These are phyloP conservation scores for Hyalella azteca DNA, from an alignment of 2,888 invertebrate species.

Conservation along the genomic window DNA sequence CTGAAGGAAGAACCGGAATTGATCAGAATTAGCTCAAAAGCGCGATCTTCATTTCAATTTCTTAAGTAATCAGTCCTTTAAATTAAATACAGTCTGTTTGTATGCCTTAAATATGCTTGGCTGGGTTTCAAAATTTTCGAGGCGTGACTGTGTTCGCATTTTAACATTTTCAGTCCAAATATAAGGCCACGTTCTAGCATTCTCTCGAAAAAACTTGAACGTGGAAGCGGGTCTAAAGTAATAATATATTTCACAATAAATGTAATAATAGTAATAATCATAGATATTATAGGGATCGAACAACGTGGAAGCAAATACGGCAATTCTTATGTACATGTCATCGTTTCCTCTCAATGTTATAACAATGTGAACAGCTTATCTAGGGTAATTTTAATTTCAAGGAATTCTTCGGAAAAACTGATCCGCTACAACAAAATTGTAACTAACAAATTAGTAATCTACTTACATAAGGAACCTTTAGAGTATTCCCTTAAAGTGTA, in stretches of 20 bases:
- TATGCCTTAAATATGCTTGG: too few relatives aligned
- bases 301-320: constrained; percentile 35
- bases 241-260: constrained; percentile 36
- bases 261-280: constrained; percentile 35
- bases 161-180: too few relatives aligned
- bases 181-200: background rate
- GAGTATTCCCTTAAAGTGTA: constrained; percentile 15
- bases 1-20: too few relatives aligned
- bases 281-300: constrained; percentile 36
- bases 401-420: constrained; percentile 9
- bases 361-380: constrained; percentile 36
- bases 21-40: too few relatives aligned
- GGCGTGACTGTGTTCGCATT: too few relatives aligned
- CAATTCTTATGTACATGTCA: constrained; percentile 33
- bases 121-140: too few relatives aligned
- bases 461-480: constrained; percentile 19
- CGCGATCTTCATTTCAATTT: too few relatives aligned
- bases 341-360: constrained; percentile 21
- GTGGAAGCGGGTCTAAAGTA: background rate
- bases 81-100: too few relatives aligned
- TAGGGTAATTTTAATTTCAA: constrained; percentile 19
- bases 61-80: too few relatives aligned
- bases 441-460: constrained; percentile 32
- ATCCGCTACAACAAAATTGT: constrained; percentile 15
- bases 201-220: background rate